Evolutionary conservation across 2,888 invertebrate species (phyloP).

Genomic region (Drosophila recens): DNA sequence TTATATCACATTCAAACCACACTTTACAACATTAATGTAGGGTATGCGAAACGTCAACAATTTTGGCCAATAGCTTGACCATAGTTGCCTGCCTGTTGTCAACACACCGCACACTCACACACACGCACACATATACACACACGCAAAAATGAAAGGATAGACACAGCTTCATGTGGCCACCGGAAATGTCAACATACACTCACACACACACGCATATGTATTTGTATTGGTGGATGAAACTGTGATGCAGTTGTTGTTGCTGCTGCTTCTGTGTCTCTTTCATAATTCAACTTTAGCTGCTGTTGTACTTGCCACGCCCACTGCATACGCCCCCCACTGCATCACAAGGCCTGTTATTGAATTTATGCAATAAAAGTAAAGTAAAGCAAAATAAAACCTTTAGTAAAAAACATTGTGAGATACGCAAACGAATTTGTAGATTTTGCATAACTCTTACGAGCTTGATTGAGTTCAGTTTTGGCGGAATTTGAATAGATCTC

Average conservation of each 20-base stretch:
- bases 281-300: slow-evolving; percentile 69
- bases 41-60: slow-evolving; percentile 56
- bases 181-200: slow-evolving; percentile 60
- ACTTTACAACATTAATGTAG: slow-evolving; percentile 4
- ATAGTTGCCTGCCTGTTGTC: slow-evolving; percentile 60
- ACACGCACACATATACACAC: slow-evolving; percentile 10
- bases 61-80: slow-evolving; percentile 61
- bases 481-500: slow-evolving; percentile 22
- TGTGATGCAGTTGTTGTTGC: slow-evolving; percentile 28
- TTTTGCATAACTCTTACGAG: slow-evolving; percentile 36
- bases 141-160: slow-evolving; percentile 14
- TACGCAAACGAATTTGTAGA: slow-evolving; percentile 35
- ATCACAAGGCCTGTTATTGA: slow-evolving; percentile 30
- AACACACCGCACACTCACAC: slow-evolving; percentile 48
- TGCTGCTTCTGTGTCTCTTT: slow-evolving; percentile 56
- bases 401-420: slow-evolving; percentile 26
- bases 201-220: slow-evolving; percentile 1
- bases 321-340: slow-evolving; percentile 14
- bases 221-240: slow-evolving; percentile 36
- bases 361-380: slow-evolving; percentile 46
- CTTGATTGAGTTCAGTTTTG: slow-evolving; percentile 49
- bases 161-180: slow-evolving; percentile 50
- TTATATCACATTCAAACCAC: neutral
- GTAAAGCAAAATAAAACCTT: slow-evolving; percentile 31
- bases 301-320: slow-evolving; percentile 53